Base-by-base conservation (phyloP, 1,140 invertebrate genomes). In the Chironomus tepperi region DNA sequence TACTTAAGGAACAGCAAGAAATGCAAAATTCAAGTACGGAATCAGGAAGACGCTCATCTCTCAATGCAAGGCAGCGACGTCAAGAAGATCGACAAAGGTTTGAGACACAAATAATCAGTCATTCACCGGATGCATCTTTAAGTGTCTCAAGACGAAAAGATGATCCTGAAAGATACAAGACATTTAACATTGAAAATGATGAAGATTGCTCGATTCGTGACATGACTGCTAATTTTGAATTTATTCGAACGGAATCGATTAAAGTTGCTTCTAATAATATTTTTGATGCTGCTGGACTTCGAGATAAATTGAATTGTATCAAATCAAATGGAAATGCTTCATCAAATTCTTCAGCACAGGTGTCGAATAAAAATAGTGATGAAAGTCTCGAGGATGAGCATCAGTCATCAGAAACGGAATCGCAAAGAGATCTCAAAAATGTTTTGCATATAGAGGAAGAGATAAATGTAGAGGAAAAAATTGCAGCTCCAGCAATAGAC, bases 21-120 rank as follows among this genome's bases (percentile, higher is more conserved):
- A 34, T 34, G 24, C 5, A 80, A 78, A 67, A 76, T 57, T 42
- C 16, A 8, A 9, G 74, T 83, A 72, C 42, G 81, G 7, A 82
- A 79, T 73, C 77, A n/a, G 16, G 19, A 67, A 73, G 76, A 0
- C 87, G 85, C 78, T 76, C 12, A 15, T 76, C 12, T 15, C 10
- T 85, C 2, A 89, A 87, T 2, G 89, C 90, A 0, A 91, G 89
- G 79, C 89, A 92, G 78, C 83, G 88, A 65, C 82, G 90, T 24
- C 85, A 88, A 78, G 87, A 89, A 77, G 87, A 91, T 79, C 83
- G 87, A 77, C 85, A 88, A 12, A 84, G 90, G 76, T 92, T 89
- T 78, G 88, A 90, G 81, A 91, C 90, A 0, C 88, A 89, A 79
- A 88, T 90, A 16, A 81, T 84, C 21, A 78, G 80, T 73, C 24